phyloP scores from a whole-genome alignment of 2,797 vertebrate genomes.

The Crocodylus rhombifer region DNA sequence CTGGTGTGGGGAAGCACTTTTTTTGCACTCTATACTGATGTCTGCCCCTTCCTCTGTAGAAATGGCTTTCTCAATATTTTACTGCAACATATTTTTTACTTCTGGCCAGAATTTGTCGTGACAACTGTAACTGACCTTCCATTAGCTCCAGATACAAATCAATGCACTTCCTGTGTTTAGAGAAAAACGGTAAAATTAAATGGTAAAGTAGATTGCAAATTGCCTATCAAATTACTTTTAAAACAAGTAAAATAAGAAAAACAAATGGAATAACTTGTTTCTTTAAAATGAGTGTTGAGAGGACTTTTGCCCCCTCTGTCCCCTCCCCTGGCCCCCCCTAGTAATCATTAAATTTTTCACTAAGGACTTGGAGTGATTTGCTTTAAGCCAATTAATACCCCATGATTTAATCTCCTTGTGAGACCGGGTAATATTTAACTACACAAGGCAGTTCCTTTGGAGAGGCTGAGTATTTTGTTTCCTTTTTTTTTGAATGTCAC shows the following conservation, averaged over 20 bases:
- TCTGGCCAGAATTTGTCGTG: background rate
- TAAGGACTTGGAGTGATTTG: background rate
- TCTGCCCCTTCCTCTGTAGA: rapidly evolving
- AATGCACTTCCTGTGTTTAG: background rate
- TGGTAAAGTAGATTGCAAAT: background rate
- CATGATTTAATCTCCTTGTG: background rate
- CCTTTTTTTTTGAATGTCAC: background rate
- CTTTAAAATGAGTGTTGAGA: background rate
- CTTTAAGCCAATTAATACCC: background rate
- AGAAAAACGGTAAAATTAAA: background rate
- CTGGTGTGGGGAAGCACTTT: rapidly evolving
- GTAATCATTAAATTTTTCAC: background rate
- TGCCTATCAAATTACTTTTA: background rate
- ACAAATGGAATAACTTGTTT: background rate
- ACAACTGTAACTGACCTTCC: background rate
- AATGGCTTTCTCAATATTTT: rapidly evolving
- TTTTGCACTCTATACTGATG: rapidly evolving
- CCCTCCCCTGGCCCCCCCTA: no score
- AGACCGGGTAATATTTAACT: background rate
- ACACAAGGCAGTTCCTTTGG: background rate
- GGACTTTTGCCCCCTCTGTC: background rate
- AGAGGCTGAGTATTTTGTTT: background rate
- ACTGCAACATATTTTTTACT: rapidly evolving
- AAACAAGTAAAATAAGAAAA: background rate
- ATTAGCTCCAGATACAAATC: background rate